Base-by-base conservation (phyloP, 2,888 invertebrate genomes). In the Drosophila meridiana region DNA sequence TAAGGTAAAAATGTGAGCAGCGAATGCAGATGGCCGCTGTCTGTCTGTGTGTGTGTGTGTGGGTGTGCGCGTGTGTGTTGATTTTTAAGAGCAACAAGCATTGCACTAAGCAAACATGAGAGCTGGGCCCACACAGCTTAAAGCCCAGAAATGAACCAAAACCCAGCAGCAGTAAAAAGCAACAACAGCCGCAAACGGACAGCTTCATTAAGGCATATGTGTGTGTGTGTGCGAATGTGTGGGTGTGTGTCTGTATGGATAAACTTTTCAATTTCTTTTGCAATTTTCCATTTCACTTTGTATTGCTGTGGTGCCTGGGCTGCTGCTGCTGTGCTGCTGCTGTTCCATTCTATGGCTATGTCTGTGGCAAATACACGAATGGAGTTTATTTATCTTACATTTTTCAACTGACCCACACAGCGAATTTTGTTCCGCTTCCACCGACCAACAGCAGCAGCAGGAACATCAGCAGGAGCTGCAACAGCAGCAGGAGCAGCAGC, bases 221-320 rank as follows among this genome's bases (percentile, higher is more conserved):
- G 28, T 43, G 42, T 20, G n/a, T 32, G 40, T 48, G 36, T 69
- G 34, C 57, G 30, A 45, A 26, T 68, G 34, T 60, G 38, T 38
- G 47, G 48, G 26, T 47, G 48, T 58, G 36, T 47, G 34, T 69
- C 45, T 74, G 74, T 68, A 60, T 76, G 69, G 56, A 74, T 68
- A 71, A 78, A 70, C 76, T 82, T 82, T 85, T 85, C 73, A 87
- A 77, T 85, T 85, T 80, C 83, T 73, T 78, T 73, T 69, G 70
- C 85, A 77, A 79, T 83, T 85, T 83, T 82, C 82, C 80, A 77
- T 74, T 83, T 80, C 72, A 81, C 80, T 86, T 86, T 82, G 86
- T 81, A 75, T 71, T 68, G 69, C 69, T 47, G 45, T 53, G 59
- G 30, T 64, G 55, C 53, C 62, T 28, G 26, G 42, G 50, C 52